Conservation (phyloP, 2,888 invertebrate species). For the Drosophila prolongata region DNA sequence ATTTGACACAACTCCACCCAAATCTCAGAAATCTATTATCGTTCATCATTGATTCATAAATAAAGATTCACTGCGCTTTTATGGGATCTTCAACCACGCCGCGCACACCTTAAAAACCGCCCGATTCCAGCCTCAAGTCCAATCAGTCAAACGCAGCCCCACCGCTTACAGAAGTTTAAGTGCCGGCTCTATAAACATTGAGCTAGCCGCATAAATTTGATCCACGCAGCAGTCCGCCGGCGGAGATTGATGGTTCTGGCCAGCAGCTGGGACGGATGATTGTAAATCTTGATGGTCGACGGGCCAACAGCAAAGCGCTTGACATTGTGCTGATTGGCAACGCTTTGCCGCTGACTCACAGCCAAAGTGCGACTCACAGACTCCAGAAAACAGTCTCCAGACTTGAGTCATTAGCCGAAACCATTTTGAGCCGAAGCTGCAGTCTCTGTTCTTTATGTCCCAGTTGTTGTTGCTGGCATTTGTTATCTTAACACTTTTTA, state of each 20-base stretch:
- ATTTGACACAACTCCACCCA: conserved; percentile 11
- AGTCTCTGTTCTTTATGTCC: conserved; percentile 18
- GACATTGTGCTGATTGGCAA: conserved; percentile 68
- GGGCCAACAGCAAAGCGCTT: conserved; percentile 37
- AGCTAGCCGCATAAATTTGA: conserved; percentile 64
- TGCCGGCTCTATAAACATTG: conserved; percentile 21
- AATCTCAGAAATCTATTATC: conserved; percentile 11
- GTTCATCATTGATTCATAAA: conserved; percentile 28
- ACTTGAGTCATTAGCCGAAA: conserved; percentile 69
- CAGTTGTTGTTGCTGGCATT: conserved; percentile 35
- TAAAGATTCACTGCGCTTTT: conserved; percentile 31
- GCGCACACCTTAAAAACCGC: conserved; percentile 1
- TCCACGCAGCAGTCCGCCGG: conserved; percentile 51
- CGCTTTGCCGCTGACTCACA: conserved; percentile 53
- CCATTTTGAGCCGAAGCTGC: conserved; percentile 40
- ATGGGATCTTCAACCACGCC: conserved; percentile 23
- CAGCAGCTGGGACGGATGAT: conserved; percentile 57
- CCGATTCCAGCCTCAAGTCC: conserved; percentile 16
- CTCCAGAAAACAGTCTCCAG: conserved; percentile 15
- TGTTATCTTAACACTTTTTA: conserved; percentile 69
- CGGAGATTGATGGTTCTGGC: conserved; percentile 71
- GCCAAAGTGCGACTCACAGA: conserved; percentile 27
- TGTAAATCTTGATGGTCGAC: conserved; percentile 57
- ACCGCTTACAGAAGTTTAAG: conserved; percentile 23
- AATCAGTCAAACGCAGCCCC: conserved; percentile 29